Evolutionary conservation across 2,113 vertebrate species (phyloP), one percentile per base, ranked within the genome.

Genomic region (Charina bottae): DNA sequence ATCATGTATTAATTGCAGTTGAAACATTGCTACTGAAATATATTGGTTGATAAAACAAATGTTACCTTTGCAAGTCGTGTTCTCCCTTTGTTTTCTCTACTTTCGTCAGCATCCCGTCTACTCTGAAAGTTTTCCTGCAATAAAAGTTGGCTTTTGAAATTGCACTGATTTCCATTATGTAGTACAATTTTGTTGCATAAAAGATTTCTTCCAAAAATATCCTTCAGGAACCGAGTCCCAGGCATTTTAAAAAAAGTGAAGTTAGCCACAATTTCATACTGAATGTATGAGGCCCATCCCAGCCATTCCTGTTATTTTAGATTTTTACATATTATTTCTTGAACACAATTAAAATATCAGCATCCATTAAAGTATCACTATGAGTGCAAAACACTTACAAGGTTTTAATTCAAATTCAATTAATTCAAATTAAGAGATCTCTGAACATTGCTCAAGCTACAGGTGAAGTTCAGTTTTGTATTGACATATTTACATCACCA

Each of bases 41-140:
- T 54, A 53, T 62, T 21, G 53, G 68, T 84, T 62, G 87, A 92
- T 88, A 88, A 88, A 92, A 88, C 83, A 58, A 89, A 72, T 94
- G 93, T 96, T 98, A 99, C 99, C 98, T 99, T 97, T 98, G 98
- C 97, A 99, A 99, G 97, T 99, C 99, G 96, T 99, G 99, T 94
- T 99, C 99, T 97, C 98, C 99, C 97, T 98, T 99, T 98, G 99
- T 99, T 97, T 98, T 99, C 97, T 99, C 99, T 95, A 99, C 98
- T 96, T 98, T 98, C 95, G 98, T 98, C 96, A 99, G 97, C 98
- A 99, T 98, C 90, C 99, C 98, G 96, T 99, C 99, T 96, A 99
- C 99, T 98, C 99, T 99, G 97, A 99, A 99, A 64, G 97, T 96
- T 98, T 99, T 99, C 97, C 99, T 99, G 96, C 6, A 93, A 96